A percentile compares a stretch with the other conserved stretches of the same genome.
These are phyloP conservation scores for Heterodera filipjevi DNA, from an alignment of 2,888 invertebrate genomes.

Conservation along the genomic window DNA sequence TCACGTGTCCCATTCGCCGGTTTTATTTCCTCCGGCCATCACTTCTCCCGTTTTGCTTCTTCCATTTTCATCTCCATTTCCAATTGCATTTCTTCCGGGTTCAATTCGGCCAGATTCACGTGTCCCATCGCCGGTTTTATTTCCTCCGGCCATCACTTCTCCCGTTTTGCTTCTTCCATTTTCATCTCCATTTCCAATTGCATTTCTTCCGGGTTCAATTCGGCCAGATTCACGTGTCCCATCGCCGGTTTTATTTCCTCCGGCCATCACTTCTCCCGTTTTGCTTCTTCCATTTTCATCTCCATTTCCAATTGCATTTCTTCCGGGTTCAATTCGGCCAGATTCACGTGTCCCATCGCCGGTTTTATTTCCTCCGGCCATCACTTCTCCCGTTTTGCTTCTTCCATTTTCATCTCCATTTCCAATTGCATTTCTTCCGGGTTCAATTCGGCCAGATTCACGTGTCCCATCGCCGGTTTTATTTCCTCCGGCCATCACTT, in stretches of 20 bases:
- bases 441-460: neutral
- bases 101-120: neutral
- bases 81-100: neutral
- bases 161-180: too few relatives aligned
- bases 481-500: neutral
- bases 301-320: neutral
- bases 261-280: too few relatives aligned
- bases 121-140: neutral
- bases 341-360: neutral
- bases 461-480: neutral
- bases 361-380: neutral
- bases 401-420: neutral
- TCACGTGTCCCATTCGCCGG: too few relatives aligned
- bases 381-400: neutral
- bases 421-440: neutral
- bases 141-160: conserved; percentile 6
- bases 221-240: too few relatives aligned
- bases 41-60: neutral
- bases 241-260: too few relatives aligned
- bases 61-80: neutral
- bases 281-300: too few relatives aligned
- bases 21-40: neutral
- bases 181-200: neutral
- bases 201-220: conserved; percentile 14
- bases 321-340: neutral